Conservation (phyloP, 2,113 vertebrate genomes). For the Cettia cetti region DNA sequence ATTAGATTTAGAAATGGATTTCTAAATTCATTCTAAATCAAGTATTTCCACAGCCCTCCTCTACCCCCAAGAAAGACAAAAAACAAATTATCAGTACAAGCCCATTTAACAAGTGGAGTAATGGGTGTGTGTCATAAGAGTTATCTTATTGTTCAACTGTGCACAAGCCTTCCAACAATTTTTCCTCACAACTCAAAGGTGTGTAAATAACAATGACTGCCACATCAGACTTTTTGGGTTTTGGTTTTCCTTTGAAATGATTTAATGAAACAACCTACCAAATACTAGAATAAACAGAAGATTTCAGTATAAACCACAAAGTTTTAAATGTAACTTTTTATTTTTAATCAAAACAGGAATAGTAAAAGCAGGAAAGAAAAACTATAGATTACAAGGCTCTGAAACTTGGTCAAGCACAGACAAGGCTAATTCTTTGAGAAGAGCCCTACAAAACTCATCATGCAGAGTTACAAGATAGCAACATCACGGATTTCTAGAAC, state of each 20-base stretch:
- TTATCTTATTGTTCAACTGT: neutral
- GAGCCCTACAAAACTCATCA: neutral
- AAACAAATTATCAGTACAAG: neutral
- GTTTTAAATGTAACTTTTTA: neutral
- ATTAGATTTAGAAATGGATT: neutral
- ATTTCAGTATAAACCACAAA: neutral
- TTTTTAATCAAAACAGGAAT: neutral
- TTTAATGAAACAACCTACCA: neutral
- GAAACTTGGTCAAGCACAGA: neutral
- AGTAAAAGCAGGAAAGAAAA: neutral
- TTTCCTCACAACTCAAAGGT: neutral
- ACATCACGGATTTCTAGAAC: neutral
- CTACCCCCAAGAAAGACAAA: neutral
- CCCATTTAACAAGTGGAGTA: neutral
- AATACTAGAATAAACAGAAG: neutral
- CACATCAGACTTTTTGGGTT: neutral
- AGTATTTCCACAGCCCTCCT: neutral
- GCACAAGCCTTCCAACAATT: neutral
- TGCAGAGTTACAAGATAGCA: neutral
- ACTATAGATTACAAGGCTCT: neutral
- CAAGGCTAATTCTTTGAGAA: neutral
- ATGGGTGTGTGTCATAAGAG: neutral
- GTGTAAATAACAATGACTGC: neutral
- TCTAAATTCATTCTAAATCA: too few relatives aligned
- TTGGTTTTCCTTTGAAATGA: neutral